Evolutionary conservation across 2,888 invertebrate species (phyloP).

Genomic region (Dermolepida albohirtum): DNA sequence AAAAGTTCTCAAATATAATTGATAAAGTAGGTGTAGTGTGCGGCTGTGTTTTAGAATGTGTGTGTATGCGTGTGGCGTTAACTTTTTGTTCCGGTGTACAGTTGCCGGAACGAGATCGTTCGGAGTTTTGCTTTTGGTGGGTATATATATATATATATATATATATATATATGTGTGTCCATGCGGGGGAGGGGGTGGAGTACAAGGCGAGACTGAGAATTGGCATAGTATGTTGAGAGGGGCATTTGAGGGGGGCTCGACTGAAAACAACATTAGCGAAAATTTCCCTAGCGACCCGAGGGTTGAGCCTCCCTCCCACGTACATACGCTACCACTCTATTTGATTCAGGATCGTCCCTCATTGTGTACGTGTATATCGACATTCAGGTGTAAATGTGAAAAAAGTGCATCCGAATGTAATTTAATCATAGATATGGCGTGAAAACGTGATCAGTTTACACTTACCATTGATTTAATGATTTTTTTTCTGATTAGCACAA

Average conservation of each 20-base stretch:
- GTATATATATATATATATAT: too few species aligned
- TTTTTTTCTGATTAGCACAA: too few species aligned
- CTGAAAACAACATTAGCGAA: slow-evolving; percentile 61
- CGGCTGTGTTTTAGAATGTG: slow-evolving; percentile 52
- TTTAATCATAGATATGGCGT: not conserved
- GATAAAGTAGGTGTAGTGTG: slow-evolving; percentile 56
- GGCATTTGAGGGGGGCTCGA: slow-evolving; percentile 43
- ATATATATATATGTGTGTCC: too few species aligned
- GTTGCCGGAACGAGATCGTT: slow-evolving; percentile 49
- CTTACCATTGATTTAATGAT: too few species aligned
- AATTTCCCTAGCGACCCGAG: slow-evolving; percentile 62
- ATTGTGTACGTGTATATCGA: slow-evolving; percentile 45
- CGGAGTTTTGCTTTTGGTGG: too few species aligned
- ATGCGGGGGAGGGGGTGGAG: slow-evolving; percentile 45
- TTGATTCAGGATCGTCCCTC: slow-evolving; percentile 58
- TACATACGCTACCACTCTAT: slow-evolving; percentile 52
- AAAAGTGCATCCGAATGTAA: slow-evolving; percentile 2
- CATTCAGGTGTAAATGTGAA: slow-evolving; percentile 40
- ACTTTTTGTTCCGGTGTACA: slow-evolving; percentile 55
- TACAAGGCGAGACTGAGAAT: slow-evolving; percentile 10
- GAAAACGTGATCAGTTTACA: not conserved
- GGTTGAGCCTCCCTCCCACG: slow-evolving; percentile 38
- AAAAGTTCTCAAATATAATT: slow-evolving; percentile 54
- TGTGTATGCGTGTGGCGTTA: slow-evolving; percentile 48
- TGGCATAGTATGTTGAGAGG: slow-evolving; percentile 11